Base-by-base conservation (phyloP, 2,113 vertebrate species). In the Poeciliopsis occidentalis region DNA sequence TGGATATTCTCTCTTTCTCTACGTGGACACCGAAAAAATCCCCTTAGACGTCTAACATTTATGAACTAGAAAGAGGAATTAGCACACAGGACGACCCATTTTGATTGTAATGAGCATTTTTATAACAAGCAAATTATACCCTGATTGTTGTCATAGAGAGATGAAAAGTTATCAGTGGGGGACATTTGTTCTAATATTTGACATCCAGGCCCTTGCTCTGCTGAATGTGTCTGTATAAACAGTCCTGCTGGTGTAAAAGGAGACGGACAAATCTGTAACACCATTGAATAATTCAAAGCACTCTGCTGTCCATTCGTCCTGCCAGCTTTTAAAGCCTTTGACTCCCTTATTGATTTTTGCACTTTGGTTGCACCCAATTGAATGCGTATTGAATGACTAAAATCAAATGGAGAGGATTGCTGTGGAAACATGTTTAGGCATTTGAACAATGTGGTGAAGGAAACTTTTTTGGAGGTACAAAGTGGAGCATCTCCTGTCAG, bases 281-380 rank as follows among this genome's bases (percentile, higher is more conserved):
- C 73, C 77, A 66, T 80, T 93, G 90, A 92, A 93, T 87, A 91
- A 93, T 91, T 91, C 88, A 91, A 73, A 87, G 84, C 82, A 80
- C 80, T 89, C 76, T 82, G 76, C 76, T 71, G 76, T 72, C 86
- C 75, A 88, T 92, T 92, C 91, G 90, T 88, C 86, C 87, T 88
- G 80, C 79, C 85, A 86, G 82, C 87, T 89, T 90, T 90, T 89
- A 91, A 88, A 89, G 89, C 87, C 79, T 92, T 76, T 82, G 89
- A 86, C 90, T 88, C 68, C 69, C 73, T 79, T 85, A 93, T 93
- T 89, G 93, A 94, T 92, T 85, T 78, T 82, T 88, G 83, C 90
- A 75, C 82, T 89, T 90, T 85, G 80, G 81, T 83, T 81, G 27
- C 60, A 37, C 64, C 81, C 65, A 74, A 75, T 80, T 29, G 60